Conservation (phyloP, 92 coral and sea anemone species). For the Epizoanthus stellaris region DNA sequence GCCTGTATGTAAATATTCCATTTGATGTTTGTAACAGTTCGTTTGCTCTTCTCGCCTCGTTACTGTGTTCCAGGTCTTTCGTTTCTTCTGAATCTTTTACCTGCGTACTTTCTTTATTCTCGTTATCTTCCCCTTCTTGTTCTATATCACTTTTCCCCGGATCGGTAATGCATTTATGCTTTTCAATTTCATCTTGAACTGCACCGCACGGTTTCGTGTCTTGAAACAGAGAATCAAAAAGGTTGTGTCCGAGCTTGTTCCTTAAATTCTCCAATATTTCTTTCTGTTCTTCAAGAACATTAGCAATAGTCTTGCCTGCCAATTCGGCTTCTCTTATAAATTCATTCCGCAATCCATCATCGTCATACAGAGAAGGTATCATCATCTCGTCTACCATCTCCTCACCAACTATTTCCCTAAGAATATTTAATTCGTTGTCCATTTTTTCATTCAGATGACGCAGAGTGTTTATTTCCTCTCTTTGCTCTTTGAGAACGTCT, state of each 20-base stretch:
- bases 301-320: constrained; percentile 53
- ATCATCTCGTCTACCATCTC: constrained; percentile 54
- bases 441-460: constrained; percentile 60
- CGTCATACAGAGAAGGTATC: not conserved
- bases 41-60: too few relatives aligned
- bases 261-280: constrained; percentile 45
- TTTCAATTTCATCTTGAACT: not conserved
- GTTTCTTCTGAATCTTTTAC: too few relatives aligned
- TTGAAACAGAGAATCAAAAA: constrained; percentile 41
- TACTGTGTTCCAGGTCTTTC: too few relatives aligned
- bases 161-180: not conserved
- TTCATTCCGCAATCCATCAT: constrained; percentile 23
- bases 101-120: too few relatives aligned
- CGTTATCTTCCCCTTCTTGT: too few relatives aligned
- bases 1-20: too few relatives aligned
- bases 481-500: constrained; percentile 58
- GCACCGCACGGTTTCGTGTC: not conserved
- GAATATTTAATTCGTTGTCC: constrained; percentile 51
- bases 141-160: not conserved
- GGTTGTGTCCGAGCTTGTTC: constrained; percentile 57
- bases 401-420: constrained; percentile 71
- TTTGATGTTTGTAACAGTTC: too few relatives aligned
- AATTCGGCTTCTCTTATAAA: constrained; percentile 39
- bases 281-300: constrained; percentile 60
- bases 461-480: constrained; percentile 62